Base-by-base conservation (phyloP, 2,888 invertebrate species). In the Chrysolina americana region DNA sequence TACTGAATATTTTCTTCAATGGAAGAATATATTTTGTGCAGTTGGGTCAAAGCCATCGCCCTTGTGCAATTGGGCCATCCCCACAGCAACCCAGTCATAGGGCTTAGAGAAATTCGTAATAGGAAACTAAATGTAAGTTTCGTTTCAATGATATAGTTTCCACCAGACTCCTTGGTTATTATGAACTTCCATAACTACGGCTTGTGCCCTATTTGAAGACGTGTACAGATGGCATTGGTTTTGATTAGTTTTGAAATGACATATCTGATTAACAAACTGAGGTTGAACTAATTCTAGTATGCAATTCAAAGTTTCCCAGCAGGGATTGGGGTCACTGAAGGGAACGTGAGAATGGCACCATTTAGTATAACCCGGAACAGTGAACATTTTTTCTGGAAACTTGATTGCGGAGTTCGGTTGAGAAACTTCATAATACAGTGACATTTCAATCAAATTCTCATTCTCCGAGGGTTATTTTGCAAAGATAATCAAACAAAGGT, bases 161-260 rank as follows among this genome's bases (percentile, higher is more conserved):
- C 48, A 10, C 11, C 17, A 13, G 23, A 59, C 56, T 63, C 48
- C n/a, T 36, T 41, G 71, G 47, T 80, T 76, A 78, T 77, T 79
- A 79, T 76, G 76, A 82, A 81, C 80, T 81, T 81, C 79, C 70
- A 76, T 81, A 82, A 82, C 81, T 81, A 81, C 77, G 74, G 78
- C 72, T 74, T 56, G 65, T 65, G 73, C 76, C 65, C 71, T 66
- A 71, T 70, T 75, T 71, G 76, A 80, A 78, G 81, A 82, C 81
- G 76, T 71, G 72, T 78, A 81, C 81, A 81, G 80, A 80, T 80
- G 79, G 77, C 75, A 74, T 19, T 62, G 80, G 78, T 81, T 81
- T 77, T 81, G 82, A 83, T 82, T 83, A 82, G 81, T 81, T 83
- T 74, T 74, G 78, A 79, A 81, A 81, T 81, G 74, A 75, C 76